Evolutionary conservation across 1,140 invertebrate species (phyloP), one percentile per base, ranked within the genome.

Genomic region (Cyclina sinensis): DNA sequence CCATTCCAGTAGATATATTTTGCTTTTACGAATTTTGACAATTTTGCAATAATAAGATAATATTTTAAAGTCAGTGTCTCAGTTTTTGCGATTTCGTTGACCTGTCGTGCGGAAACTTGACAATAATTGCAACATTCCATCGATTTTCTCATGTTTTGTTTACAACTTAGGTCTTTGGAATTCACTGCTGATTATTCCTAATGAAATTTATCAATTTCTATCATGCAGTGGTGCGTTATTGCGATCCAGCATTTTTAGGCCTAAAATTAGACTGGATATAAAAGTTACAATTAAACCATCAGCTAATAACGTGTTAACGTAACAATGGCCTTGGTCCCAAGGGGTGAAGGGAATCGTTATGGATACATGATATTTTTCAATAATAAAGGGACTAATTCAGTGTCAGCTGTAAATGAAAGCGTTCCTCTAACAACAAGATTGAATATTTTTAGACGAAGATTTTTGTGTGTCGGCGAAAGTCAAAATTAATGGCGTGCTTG

Each of bases 281-380:
- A 70, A 39, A 68, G 57, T 83, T 27, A 83, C 83, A 86, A 86
- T 86, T 86, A 86, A 86, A 86, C 51, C 83, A 78, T 76, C 73
- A 76, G 83, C 70, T 86, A 86, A 86, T 86, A 76, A 57, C 51
- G 68, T 43, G 70, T 76, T 76, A 76, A 62, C 37, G 48, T 73
- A 76, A 86, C 83, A 86, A 86, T 86, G 70, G 46, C 35, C 35
- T 1, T 37, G 18, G 27, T 86, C 83, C 73, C 54, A n/a, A 18
- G 73, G 37, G 83, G 37, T 51, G 16, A 43, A 4, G 24, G 57
- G 81, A 62, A 83, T 70, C 70, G 59, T 70, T 70, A 24, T 37
- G 37, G 54, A 70, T 83, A 83, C 81, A 83, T 37, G 81, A 83
- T 83, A 83, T 70, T 83, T 65, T 83, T 83, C 43, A 83, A 9